A percentile compares a stretch with the other conserved stretches of the same genome.
phyloP scores from a whole-genome alignment of 2,888 invertebrate genomes.

The Meloe dianella region DNA sequence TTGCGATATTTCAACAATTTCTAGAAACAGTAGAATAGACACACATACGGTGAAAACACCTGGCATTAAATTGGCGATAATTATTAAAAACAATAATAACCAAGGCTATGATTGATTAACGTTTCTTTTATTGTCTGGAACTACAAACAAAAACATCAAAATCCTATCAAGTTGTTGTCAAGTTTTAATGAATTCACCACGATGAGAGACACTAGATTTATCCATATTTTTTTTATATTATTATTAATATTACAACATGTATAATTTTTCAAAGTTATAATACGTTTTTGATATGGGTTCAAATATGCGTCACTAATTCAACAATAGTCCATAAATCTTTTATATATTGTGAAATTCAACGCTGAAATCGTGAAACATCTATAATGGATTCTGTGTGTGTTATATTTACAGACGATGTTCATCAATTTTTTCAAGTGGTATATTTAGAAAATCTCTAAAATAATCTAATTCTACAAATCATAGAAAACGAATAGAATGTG shows the following conservation, averaged over 20 bases:
- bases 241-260: background rate
- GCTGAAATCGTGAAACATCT: background rate
- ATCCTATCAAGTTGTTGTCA: background rate
- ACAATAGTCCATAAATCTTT: slow-evolving; percentile 3
- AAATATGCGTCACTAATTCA: slow-evolving; percentile 1
- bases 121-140: background rate
- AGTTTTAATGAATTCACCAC: background rate
- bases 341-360: background rate
- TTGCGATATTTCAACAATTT: background rate
- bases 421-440: too few relatives aligned
- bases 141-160: background rate
- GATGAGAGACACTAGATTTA: background rate
- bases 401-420: too few relatives aligned
- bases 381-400: background rate
- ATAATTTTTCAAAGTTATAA: slow-evolving; percentile 2
- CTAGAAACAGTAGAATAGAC: background rate
- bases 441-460: background rate
- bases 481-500: background rate
- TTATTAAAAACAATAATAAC: slow-evolving; percentile 3
- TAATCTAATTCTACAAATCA: background rate
- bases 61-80: background rate
- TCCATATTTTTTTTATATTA: background rate
- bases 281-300: background rate
- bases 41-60: background rate
- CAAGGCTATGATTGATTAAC: background rate